Percentiles rank a stretch among this genome's conserved stretches.
These are phyloP conservation scores for Trileptium ribeirensis DNA, from an alignment of 2,888 invertebrate genomes.

Conservation along the genomic window DNA sequence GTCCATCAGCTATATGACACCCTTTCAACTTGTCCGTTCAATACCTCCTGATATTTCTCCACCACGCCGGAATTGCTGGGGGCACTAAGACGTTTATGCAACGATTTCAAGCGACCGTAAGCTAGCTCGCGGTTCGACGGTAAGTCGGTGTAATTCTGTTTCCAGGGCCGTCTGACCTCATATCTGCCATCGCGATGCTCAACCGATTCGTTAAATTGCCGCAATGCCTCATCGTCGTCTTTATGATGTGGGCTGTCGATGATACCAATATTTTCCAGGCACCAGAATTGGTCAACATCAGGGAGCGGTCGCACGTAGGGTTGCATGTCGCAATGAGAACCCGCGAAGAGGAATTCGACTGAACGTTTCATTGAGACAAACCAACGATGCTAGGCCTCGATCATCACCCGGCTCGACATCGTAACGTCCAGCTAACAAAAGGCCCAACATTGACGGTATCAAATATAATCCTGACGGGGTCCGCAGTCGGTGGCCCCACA, in stretches of 20 bases:
- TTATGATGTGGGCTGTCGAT: not conserved
- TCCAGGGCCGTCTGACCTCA: not conserved
- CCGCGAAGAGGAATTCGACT: no score
- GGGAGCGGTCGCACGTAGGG: no score
- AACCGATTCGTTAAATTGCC: not conserved
- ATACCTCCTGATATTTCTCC: no score
- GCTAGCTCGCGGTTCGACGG: not conserved
- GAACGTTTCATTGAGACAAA: not conserved
- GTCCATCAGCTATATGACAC: no score
- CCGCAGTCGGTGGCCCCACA: not conserved
- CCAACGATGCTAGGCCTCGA: not conserved
- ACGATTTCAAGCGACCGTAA: constrained; percentile 9
- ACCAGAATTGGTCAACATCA: not conserved
- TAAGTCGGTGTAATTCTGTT: not conserved
- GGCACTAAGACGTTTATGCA: no score
- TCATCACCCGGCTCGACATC: no score
- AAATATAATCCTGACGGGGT: not conserved
- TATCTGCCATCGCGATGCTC: not conserved
- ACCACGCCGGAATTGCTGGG: no score
- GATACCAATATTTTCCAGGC: not conserved
- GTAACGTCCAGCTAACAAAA: not conserved
- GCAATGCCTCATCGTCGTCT: not conserved
- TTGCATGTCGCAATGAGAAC: no score
- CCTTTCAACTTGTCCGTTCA: no score
- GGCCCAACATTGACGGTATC: not conserved